Conservation (phyloP, 2,113 vertebrate genomes). For the Sialia sialis region DNA sequence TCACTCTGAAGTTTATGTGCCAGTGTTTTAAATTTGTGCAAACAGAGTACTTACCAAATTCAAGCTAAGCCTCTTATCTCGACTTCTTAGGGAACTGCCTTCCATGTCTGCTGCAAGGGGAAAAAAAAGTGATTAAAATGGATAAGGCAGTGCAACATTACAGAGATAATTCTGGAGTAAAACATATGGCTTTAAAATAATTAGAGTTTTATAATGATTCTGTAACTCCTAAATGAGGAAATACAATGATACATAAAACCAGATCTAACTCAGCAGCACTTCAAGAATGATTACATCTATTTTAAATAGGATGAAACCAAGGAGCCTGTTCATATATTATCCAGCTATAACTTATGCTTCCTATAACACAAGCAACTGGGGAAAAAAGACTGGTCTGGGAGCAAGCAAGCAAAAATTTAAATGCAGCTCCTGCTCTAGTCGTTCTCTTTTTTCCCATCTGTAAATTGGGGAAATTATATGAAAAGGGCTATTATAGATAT, state of each 20-base stretch:
- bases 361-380: not conserved
- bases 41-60: slow-evolving; percentile 84
- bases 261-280: not conserved
- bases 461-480: not conserved
- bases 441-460: not conserved
- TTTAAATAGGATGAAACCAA: not conserved
- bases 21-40: not conserved
- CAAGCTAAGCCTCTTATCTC: slow-evolving; percentile 89
- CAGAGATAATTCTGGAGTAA: not conserved
- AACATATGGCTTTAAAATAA: not conserved
- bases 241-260: not conserved
- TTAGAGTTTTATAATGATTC: not conserved
- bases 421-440: not conserved
- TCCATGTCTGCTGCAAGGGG: slow-evolving; percentile 78
- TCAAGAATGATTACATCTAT: not conserved
- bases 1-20: not conserved
- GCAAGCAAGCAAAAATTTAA: not conserved
- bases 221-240: not conserved
- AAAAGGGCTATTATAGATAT: not conserved
- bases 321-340: not conserved
- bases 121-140: not conserved
- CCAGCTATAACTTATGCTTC: not conserved
- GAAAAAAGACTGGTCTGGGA: not conserved
- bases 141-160: not conserved
- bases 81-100: slow-evolving; percentile 71